These are phyloP conservation scores for Trematocara variabile DNA, from an alignment of 2,113 vertebrate species.

Conservation along the genomic window DNA sequence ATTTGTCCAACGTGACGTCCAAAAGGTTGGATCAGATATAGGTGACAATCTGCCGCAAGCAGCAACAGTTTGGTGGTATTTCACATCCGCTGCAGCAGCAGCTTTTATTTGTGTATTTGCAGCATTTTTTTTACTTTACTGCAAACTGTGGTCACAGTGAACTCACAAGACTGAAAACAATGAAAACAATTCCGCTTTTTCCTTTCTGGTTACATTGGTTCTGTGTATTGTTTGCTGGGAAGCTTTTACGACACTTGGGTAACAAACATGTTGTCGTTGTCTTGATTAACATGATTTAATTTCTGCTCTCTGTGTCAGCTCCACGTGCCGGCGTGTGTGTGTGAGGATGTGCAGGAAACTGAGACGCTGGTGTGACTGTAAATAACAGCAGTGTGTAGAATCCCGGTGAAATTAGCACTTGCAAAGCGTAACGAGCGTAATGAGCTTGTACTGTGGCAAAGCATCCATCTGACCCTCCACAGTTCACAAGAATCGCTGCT, in stretches of 20 bases:
- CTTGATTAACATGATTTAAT: background rate
- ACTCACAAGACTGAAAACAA: background rate
- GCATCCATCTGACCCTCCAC: background rate
- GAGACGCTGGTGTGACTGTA: background rate
- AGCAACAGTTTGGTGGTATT: fast-evolving
- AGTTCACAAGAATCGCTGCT: background rate
- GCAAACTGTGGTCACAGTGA: background rate
- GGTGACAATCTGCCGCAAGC: background rate
- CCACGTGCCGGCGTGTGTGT: fast-evolving
- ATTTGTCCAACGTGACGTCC: background rate
- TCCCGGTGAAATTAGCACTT: background rate
- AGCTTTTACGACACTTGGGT: background rate
- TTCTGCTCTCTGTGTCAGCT: background rate
- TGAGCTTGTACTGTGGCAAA: background rate
- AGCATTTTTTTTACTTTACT: background rate
- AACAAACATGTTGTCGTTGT: background rate
- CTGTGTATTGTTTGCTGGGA: background rate
- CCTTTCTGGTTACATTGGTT: background rate
- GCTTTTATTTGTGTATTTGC: background rate
- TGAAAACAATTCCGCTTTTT: background rate
- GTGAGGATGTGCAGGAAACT: background rate
- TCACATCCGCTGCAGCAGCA: background rate
- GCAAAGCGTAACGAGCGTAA: background rate
- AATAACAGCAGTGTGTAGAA: background rate
- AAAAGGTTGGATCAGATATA: background rate